Evolutionary conservation across 2,888 invertebrate genomes (phyloP).

Genomic region (Philereme vetulata): DNA sequence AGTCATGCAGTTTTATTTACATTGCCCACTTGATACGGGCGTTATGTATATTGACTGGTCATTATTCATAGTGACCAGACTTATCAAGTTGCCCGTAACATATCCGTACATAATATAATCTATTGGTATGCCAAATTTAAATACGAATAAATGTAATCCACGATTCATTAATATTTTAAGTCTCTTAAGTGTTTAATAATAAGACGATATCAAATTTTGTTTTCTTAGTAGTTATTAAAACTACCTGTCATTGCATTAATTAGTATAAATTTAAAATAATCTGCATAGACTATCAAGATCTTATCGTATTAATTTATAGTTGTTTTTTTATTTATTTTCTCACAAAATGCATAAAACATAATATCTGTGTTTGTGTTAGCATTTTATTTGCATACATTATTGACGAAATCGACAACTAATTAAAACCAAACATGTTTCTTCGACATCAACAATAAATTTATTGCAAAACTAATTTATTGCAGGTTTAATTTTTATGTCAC

Average conservation of each 20-base stretch:
- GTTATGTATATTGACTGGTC: no score
- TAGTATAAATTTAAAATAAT: conserved; percentile 17
- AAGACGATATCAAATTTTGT: not conserved
- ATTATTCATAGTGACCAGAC: no score
- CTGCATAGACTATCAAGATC: conserved; percentile 20
- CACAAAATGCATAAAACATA: conserved; percentile 29
- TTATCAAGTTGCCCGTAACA: no score
- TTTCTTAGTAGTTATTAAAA: not conserved
- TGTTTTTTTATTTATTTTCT: conserved; percentile 20
- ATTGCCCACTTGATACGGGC: no score
- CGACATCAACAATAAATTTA: conserved; percentile 57
- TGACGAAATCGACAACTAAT: conserved; percentile 40
- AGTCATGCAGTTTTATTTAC: no score
- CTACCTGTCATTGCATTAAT: conserved; percentile 18
- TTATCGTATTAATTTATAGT: conserved; percentile 22
- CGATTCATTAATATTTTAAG: not conserved
- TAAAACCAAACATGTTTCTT: conserved; percentile 45
- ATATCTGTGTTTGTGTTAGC: conserved; percentile 25
- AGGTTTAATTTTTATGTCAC: conserved; percentile 7
- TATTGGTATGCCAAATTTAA: no score
- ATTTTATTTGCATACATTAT: conserved; percentile 41
- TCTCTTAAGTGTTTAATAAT: not conserved
- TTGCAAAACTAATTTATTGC: conserved; percentile 58
- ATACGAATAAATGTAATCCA: no score
- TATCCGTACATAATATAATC: no score